phyloP scores from a whole-genome alignment of 2,888 invertebrate species.

The Geotrupes spiniger region DNA sequence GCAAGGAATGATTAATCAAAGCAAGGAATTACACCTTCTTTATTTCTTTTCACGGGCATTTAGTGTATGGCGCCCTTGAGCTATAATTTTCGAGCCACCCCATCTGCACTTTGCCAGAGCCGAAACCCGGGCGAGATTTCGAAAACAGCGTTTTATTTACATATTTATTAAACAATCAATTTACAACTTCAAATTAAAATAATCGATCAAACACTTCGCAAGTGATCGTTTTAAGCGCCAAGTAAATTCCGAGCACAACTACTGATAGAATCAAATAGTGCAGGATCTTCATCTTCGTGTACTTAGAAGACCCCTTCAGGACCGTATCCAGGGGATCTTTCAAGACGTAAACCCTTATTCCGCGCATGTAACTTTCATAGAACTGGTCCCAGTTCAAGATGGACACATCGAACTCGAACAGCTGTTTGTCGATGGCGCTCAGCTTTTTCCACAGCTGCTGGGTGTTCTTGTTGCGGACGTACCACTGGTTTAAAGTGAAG shows the following conservation, averaged over 20 bases:
- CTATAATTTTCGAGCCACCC: no score
- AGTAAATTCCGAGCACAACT: not conserved
- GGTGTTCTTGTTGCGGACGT: conserved; percentile 63
- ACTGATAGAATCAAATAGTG: conserved; percentile 31
- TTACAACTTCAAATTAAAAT: no score
- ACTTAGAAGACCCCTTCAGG: conserved; percentile 63
- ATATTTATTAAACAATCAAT: no score
- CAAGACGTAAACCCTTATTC: conserved; percentile 72
- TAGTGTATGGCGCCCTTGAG: no score
- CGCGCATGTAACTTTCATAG: conserved; percentile 66
- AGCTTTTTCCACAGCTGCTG: conserved; percentile 58
- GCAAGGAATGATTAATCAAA: no score
- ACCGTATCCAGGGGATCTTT: conserved; percentile 77
- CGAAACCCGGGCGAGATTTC: no score
- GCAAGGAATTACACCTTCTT: no score
- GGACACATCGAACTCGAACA: conserved; percentile 71
- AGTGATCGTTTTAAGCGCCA: no score
- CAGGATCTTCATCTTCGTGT: conserved; percentile 34
- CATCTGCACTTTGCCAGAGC: no score
- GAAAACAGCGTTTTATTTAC: no score
- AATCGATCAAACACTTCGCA: no score
- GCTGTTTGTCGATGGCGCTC: conserved; percentile 56
- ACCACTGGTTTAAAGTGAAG: conserved; percentile 78
- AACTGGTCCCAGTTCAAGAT: conserved; percentile 75
- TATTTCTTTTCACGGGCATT: no score